phyloP scores from a whole-genome alignment of 2,797 vertebrate genomes.

The Neoniphon sammara region DNA sequence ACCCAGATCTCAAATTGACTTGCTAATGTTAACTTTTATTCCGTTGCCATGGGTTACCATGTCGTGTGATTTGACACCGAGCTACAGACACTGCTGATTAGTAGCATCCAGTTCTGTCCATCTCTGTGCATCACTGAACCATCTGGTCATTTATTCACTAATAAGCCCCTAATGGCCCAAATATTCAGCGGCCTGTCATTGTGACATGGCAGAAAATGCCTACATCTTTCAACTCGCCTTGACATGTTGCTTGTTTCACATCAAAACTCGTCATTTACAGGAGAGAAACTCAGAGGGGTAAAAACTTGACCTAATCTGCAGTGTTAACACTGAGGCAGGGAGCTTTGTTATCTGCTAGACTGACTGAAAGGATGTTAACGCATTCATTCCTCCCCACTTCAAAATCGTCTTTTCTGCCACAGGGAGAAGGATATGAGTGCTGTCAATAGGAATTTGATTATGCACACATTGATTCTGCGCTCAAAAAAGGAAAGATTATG shows the following conservation, averaged over 20 bases:
- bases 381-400: constrained; percentile 92
- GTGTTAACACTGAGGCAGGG: constrained; percentile 99
- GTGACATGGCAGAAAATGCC: constrained; percentile 99
- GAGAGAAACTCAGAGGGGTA: constrained; percentile 99
- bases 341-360: constrained; percentile 97
- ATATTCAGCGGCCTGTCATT: constrained; percentile 99
- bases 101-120: constrained; percentile 99
- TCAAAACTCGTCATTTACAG: constrained; percentile 99
- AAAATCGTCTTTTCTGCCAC: constrained; percentile 80
- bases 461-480: constrained; percentile 84
- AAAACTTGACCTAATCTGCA: constrained; percentile 99
- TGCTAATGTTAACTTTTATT: constrained; percentile 99
- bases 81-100: constrained; percentile 99
- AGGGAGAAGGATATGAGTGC: constrained; percentile 81
- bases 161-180: constrained; percentile 99
- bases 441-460: constrained; percentile 87
- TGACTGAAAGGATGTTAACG: constrained; percentile 99
- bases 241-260: constrained; percentile 99
- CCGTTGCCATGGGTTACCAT: constrained; percentile 99
- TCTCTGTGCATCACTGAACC: constrained; percentile 99
- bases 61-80: constrained; percentile 99
- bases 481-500: constrained; percentile 79
- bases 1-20: constrained; percentile 99
- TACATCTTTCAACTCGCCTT: constrained; percentile 99
- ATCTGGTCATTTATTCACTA: constrained; percentile 99